Evolutionary conservation across 2,113 vertebrate genomes (phyloP).

Genomic region (Tragulus kanchil): DNA sequence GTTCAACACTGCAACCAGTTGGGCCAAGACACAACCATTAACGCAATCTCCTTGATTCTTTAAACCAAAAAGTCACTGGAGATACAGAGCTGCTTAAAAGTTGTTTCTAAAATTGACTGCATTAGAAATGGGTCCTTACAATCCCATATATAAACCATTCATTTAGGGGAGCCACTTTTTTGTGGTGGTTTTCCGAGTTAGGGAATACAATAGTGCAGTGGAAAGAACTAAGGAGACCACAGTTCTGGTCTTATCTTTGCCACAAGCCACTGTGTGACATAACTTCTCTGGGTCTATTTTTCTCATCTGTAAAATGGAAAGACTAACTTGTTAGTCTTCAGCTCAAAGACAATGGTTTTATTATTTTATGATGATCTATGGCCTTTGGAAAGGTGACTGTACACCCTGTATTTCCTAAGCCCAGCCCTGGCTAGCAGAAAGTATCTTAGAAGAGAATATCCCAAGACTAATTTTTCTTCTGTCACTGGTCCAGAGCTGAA

Average conservation of each 20-base stretch:
- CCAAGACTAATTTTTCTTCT: neutral
- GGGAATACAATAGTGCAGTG: neutral
- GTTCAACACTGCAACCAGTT: neutral
- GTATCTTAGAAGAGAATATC: neutral
- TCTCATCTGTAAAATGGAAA: conserved; percentile 64
- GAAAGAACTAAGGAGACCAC: conserved; percentile 7
- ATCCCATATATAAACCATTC: neutral
- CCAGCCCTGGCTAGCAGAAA: neutral
- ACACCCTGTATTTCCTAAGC: neutral
- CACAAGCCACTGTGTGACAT: conserved; percentile 21
- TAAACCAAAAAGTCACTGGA: conserved; percentile 9
- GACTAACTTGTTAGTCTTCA: conserved; percentile 17
- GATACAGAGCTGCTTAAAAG: neutral
- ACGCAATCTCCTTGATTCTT: neutral
- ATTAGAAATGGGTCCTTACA: neutral
- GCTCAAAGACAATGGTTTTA: conserved; percentile 33
- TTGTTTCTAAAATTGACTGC: neutral
- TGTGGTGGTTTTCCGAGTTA: neutral
- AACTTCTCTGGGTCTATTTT: conserved; percentile 37
- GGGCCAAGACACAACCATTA: neutral
- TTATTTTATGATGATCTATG: neutral
- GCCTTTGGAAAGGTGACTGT: neutral
- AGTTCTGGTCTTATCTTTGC: conserved; percentile 10
- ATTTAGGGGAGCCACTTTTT: neutral
- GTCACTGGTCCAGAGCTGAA: neutral